A percentile compares a stretch with the other conserved stretches of the same genome.
Conservation (phyloP, 2,797 vertebrate species). For the Todus mexicanus region DNA sequence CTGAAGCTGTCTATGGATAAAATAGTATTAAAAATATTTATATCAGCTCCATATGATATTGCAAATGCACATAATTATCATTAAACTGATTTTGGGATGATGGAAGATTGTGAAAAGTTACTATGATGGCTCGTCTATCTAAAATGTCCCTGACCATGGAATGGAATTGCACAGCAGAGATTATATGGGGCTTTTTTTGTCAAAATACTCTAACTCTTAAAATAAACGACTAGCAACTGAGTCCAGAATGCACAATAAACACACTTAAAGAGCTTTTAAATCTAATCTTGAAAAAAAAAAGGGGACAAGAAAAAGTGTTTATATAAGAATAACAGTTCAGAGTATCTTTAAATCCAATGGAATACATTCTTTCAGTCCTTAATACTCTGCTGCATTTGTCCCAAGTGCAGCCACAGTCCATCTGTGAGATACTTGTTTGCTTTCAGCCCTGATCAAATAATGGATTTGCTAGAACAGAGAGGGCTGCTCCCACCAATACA, state of each 20-base stretch:
- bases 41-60: neutral
- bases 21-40: neutral
- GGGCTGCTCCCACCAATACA: neutral
- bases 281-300: neutral
- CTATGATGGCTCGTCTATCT: neutral
- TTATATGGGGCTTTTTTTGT: neutral
- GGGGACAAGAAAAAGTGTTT: neutral
- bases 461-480: neutral
- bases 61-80: neutral
- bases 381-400: neutral
- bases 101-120: neutral
- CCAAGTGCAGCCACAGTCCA: neutral
- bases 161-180: neutral
- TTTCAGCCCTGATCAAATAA: neutral
- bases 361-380: neutral
- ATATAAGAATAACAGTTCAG: neutral
- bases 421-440: neutral
- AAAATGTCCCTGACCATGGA: neutral
- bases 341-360: neutral
- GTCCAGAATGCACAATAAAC: constrained; percentile 16
- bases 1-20: neutral
- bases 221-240: constrained; percentile 12
- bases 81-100: neutral
- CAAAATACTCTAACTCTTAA: constrained; percentile 18
- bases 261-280: neutral